These are phyloP conservation scores for Idaea straminata DNA, from an alignment of 2,888 invertebrate genomes.

Conservation along the genomic window DNA sequence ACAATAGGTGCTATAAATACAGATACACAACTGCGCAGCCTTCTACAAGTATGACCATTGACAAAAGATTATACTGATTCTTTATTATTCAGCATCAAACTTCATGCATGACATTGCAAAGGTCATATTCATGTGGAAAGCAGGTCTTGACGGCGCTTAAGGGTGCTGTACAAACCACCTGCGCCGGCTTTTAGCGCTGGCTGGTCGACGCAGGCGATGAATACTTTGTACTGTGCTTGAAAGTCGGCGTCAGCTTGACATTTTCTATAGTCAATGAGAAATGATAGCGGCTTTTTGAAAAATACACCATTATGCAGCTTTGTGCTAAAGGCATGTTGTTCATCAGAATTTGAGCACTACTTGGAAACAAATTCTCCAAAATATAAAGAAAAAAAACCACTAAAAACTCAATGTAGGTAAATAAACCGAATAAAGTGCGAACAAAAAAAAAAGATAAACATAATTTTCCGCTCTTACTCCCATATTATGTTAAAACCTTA, in stretches of 20 bases:
- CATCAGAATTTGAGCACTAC: background rate
- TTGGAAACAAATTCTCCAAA: background rate
- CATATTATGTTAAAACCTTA: background rate
- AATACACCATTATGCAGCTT: too few species aligned
- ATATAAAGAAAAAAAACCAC: background rate
- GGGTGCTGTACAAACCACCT: too few species aligned
- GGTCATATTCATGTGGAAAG: background rate
- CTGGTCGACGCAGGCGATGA: too few species aligned
- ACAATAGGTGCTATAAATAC: background rate
- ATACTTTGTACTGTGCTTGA: too few species aligned
- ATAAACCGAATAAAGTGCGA: background rate
- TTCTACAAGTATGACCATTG: background rate
- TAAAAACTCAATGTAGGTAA: background rate
- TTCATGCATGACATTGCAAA: background rate
- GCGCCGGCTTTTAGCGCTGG: too few species aligned
- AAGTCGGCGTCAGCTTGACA: too few species aligned
- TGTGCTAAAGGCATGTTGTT: too few species aligned
- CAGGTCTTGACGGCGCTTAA: too few species aligned
- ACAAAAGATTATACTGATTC: background rate
- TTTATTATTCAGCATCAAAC: background rate
- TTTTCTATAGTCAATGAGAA: too few species aligned
- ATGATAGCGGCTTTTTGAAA: too few species aligned
- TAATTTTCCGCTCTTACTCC: background rate
- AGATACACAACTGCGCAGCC: background rate
- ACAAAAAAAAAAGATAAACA: background rate